phyloP scores from a whole-genome alignment of 2,113 vertebrate species.

The Pimephales promelas region DNA sequence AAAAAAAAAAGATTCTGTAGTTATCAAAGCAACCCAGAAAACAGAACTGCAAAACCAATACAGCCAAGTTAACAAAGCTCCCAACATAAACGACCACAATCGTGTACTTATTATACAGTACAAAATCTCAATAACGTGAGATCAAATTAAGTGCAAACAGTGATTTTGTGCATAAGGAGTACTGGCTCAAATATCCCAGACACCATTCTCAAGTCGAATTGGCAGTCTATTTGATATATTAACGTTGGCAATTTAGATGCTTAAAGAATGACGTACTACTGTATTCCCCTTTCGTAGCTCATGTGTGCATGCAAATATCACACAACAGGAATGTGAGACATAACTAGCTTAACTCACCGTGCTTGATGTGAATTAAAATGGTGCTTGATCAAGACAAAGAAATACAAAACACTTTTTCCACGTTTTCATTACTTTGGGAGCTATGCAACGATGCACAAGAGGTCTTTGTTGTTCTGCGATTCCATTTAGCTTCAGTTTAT shows the following conservation, averaged over 20 bases:
- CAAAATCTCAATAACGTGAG: not conserved
- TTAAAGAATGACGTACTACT: not conserved
- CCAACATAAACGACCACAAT: constrained; percentile 13
- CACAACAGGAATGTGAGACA: constrained; percentile 28
- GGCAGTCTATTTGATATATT: not conserved
- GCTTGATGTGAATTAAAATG: constrained; percentile 6
- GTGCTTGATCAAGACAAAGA: not conserved
- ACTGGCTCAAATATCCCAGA: constrained; percentile 5
- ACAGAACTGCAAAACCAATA: not conserved
- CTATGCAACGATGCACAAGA: not conserved
- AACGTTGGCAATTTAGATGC: not conserved
- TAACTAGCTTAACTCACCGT: not conserved
- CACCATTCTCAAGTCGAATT: not conserved
- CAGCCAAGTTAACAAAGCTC: constrained; percentile 14
- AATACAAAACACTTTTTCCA: not conserved
- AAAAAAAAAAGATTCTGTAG: not conserved
- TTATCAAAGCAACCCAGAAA: constrained; percentile 3
- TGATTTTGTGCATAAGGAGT: not conserved
- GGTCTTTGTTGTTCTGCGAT: not conserved
- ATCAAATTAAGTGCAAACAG: constrained; percentile 13
- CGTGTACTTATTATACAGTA: not conserved
- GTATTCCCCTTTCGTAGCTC: not conserved
- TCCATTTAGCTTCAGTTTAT: constrained; percentile 10
- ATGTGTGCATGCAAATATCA: constrained; percentile 28
- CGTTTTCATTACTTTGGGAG: not conserved